phyloP scores from a whole-genome alignment of 2,113 vertebrate species.

The Caranx ignobilis region DNA sequence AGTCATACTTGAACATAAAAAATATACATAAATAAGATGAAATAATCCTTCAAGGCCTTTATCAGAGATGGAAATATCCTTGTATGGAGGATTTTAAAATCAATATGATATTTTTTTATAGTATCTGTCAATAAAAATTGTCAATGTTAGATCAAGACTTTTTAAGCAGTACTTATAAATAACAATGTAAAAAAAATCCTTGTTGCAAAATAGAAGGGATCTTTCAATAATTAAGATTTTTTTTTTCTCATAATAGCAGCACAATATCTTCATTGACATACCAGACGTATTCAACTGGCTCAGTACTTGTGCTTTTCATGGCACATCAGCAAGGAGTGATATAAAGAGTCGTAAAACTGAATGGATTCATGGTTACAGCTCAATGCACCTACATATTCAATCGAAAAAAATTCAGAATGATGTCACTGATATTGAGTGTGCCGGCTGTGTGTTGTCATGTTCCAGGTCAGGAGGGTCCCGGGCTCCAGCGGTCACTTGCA shows the following conservation, averaged over 20 bases:
- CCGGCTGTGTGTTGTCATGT: constrained; percentile 24
- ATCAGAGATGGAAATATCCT: background rate
- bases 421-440: background rate
- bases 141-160: background rate
- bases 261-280: background rate
- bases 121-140: too few species aligned
- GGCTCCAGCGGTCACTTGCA: constrained; percentile 98
- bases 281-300: background rate
- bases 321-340: background rate
- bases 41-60: background rate
- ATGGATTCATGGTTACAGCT: constrained; percentile 17
- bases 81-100: background rate
- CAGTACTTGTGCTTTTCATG: background rate
- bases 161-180: background rate
- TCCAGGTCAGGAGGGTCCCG: constrained; percentile 94
- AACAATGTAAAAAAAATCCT: background rate
- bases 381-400: background rate
- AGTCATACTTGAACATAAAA: background rate
- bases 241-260: background rate
- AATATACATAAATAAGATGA: too few species aligned
- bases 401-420: background rate
- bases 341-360: constrained; percentile 6
- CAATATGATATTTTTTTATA: too few species aligned
- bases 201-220: background rate
- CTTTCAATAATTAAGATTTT: background rate